Base-by-base conservation (phyloP, 2,797 vertebrate genomes). In the Sebastes minor region DNA sequence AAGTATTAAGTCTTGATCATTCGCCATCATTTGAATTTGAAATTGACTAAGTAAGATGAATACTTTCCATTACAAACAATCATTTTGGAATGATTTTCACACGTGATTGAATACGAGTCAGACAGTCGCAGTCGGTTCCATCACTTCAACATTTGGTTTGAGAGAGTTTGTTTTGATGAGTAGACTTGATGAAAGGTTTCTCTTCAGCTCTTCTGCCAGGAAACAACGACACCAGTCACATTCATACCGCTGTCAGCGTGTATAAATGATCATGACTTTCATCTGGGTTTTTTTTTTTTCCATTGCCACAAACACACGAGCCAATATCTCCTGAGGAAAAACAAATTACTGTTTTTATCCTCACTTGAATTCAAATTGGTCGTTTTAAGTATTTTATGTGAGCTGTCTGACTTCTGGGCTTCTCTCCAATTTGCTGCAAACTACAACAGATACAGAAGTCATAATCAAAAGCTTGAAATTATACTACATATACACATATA, bases 141-240 rank as follows among this genome's bases (percentile, higher is more conserved):
- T 74, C 63, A 49, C 38, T 64, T 46, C 12, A 67, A 57, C 56
- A 33, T 82, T 62, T 74, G 42, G 6, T 69, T 78, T 80, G 59
- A 49, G 59, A 49, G 46, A 49, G 46, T 69, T 27, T 25, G 52
- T 60, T 76, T 73, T 69, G 30, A 80, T 18, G 66, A 46, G 22
- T 42, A 32, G 20, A 64, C 49, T 52, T 52, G 42, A 27, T 35
- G 68, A 67, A 35, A 3, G 1, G 18, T 74, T n/a, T 57, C 53
- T 81, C 65, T 27, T 52, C 27, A 22, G 53, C 25, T 74, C 35
- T 13, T 71, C 52, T 74, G 81, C 86, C 84, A 86, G 83, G 76
- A 82, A 80, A 78, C 22, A 76, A 73, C 6, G 14, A 60, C 70
- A 71, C 25, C 33, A 30, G 25, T 78, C 62, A 65, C 25, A 28